Evolutionary conservation across 2,888 invertebrate genomes (phyloP), one percentile per base, ranked within the genome.

Genomic region (Synanthedon vespiformis): DNA sequence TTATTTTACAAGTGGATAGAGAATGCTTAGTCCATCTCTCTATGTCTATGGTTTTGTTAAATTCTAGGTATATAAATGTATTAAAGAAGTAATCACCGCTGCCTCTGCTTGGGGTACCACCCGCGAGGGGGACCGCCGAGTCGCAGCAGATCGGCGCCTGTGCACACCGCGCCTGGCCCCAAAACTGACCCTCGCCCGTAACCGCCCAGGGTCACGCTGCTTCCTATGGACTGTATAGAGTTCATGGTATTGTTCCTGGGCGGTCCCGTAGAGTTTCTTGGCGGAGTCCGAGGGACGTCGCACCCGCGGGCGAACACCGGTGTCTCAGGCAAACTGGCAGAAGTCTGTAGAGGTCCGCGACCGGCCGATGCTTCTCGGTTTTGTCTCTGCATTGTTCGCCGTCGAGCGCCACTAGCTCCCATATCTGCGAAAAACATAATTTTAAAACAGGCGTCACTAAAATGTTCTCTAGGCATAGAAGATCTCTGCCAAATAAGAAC

Each of bases 251-350:
- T 90, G 60, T 90, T 90, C 57, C 92, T 79, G 0, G 92, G 92
- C 4, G 91, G 91, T 40, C 91, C 83, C 44, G 92, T 90, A 1
- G 91, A 90, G 56, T 90, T 91, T 57, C 93, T 88, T 57, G 94
- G 94, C 4, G 95, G 94, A 3, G 95, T 95, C 56, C 95, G 89
- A 1, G 95, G 94, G 60, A 95, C 93, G 77, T 95, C 95, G 80
- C 94, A 93, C 62, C 94, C 94, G 60, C 95, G 89, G 3, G 94
- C 94, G 76, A 95, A 95, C 57, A 95, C 94, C 1, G 95, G 95
- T 1, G 95, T 95, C 83, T 95, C 95, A n/a, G 95, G 95, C 55
- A 95, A 85, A 67, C 95, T 95, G 62, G 94, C 95, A 1, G 95
- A 95, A 3, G 95, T 95, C 77, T 95, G 95, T 75, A 95, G 72